Percentiles rank a stretch among this genome's conserved stretches.
Evolutionary conservation across 2,797 vertebrate genomes (phyloP).

Genomic region (Mallotus villosus): DNA sequence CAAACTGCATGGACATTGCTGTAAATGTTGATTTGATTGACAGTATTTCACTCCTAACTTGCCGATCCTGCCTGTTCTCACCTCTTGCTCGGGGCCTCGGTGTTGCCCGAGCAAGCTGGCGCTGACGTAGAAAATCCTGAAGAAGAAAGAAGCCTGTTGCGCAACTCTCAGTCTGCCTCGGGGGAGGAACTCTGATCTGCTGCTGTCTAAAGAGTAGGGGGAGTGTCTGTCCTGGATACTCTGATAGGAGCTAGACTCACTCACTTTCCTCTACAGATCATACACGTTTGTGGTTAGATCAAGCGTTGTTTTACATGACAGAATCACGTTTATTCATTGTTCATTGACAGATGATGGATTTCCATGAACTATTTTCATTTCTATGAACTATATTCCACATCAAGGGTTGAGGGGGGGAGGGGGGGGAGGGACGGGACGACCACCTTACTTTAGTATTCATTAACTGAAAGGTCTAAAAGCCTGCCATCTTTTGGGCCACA

Average conservation of each 20-base stretch:
- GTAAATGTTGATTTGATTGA: too few species aligned
- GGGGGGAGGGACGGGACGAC: not conserved
- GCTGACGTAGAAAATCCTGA: not conserved
- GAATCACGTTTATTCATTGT: too few species aligned
- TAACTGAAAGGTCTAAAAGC: not conserved
- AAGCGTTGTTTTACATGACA: too few species aligned
- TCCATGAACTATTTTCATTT: not conserved
- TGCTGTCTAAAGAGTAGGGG: not conserved
- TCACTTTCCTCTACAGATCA: not conserved
- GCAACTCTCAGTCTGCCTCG: not conserved
- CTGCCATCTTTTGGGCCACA: conserved; percentile 10
- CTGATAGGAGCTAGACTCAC: not conserved
- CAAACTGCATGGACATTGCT: not conserved
- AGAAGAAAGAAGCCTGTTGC: not conserved
- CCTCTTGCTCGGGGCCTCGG: not conserved
- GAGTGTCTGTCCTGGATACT: not conserved
- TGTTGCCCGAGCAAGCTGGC: too few species aligned
- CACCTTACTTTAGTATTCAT: not conserved
- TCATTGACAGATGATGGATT: not conserved
- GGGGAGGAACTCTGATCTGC: not conserved
- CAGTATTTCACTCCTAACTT: not conserved
- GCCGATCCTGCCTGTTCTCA: not conserved
- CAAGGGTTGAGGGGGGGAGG: not conserved
- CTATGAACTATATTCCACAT: not conserved
- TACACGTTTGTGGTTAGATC: too few species aligned